Percentiles rank a stretch among this genome's conserved stretches.
Evolutionary conservation across 2,888 invertebrate species (phyloP).

Genomic region (Tipula vernalis): DNA sequence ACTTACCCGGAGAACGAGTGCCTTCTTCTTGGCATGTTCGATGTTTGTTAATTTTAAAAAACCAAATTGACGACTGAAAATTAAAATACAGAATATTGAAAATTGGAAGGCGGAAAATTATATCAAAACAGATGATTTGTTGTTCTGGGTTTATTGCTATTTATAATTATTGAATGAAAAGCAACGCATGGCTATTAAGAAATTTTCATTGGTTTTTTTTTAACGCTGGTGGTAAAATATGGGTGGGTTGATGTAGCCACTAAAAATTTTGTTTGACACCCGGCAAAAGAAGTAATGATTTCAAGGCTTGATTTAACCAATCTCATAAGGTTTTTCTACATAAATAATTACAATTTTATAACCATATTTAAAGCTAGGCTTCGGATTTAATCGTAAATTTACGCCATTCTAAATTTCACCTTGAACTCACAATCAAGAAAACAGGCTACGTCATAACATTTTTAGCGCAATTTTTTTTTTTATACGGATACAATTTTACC

Average conservation of each 20-base stretch:
- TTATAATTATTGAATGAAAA: not conserved
- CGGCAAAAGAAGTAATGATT: no score
- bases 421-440: not conserved
- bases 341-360: no score
- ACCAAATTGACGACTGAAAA: slow-evolving; percentile 79
- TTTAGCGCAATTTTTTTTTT: not conserved
- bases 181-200: not conserved
- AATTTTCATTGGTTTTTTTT: not conserved
- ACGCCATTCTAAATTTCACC: not conserved
- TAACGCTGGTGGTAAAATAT: not conserved
- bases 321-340: no score
- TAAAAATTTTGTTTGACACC: no score
- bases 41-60: slow-evolving; percentile 69
- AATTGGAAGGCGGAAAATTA: not conserved
- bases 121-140: not conserved
- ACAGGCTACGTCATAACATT: not conserved
- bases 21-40: slow-evolving; percentile 70
- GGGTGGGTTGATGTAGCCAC: not conserved
- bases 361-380: no score
- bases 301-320: no score
- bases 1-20: slow-evolving; percentile 60
- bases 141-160: not conserved
- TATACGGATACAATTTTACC: not conserved
- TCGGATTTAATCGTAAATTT: not conserved
- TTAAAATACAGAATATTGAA: not conserved